Evolutionary conservation across 2,797 vertebrate species (phyloP), one percentile per base, ranked within the genome.

Genomic region (Notoglanidium macrostoma): DNA sequence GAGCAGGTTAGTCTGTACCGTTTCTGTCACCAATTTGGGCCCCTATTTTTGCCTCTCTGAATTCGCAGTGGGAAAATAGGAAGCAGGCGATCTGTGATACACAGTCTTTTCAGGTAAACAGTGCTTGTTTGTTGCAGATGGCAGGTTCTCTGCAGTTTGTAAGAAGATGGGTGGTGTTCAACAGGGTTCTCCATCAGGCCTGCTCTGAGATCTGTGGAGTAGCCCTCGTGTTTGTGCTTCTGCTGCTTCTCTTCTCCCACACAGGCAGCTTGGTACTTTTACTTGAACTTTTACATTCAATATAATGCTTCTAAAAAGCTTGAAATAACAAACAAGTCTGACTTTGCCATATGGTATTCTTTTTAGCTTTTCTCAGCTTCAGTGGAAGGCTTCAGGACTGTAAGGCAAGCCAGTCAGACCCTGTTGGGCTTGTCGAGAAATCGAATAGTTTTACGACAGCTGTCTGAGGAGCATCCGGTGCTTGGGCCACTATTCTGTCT

Each of bases 121-220:
- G 19, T 72, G 46, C 12, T 57, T 83, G 0, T 79, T 88, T 65
- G 84, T 81, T 86, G 17, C 92, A 97, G 96, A 92, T 94, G 76
- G 92, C 95, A 87, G 92, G 94, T 46, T 94, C 95, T 49, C 83
- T 97, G 86, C 87, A 90, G 88, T 95, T 96, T 89, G 95, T 96
- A 90, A 93, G 94, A 86, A 90, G 95, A 85, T 96, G 96, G 95
- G 91, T 95, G 77, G 91, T 94, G 85, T 94, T 96, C 19, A 92
- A 94, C 83, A 92, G 91, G 86, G 93, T 95, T 15, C 91, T 97
- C 84, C 94, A 92, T 82, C 91, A 89, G 88, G 92, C 93, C 82
- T 89, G 92, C 91, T 87, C 89, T 90, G 93, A 96, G 90, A 92
- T 97, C 85, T 85, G 90, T 88, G 92, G 92, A 8, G 87, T 92